Evolutionary conservation across 1,140 invertebrate species (phyloP).

Genomic region (Aphis gossypii): DNA sequence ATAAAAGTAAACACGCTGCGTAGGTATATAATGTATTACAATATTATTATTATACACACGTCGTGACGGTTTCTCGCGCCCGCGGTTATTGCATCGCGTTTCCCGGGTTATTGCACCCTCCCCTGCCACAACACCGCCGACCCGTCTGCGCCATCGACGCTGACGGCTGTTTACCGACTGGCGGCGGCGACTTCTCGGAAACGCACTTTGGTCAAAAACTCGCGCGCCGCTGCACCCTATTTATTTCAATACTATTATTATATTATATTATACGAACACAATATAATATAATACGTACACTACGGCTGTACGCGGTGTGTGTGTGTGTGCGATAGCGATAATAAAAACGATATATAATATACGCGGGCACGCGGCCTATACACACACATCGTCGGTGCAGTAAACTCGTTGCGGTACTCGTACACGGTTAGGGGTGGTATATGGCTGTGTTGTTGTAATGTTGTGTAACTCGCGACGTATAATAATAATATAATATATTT

Average conservation of each 20-base stretch:
- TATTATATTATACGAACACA: background rate
- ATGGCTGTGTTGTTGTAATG: background rate
- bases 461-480: background rate
- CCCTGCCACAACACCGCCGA: background rate
- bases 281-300: background rate
- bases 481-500: slow-evolving; percentile 17
- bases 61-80: background rate
- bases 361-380: background rate
- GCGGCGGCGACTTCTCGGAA: background rate
- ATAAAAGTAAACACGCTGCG: background rate
- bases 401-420: background rate
- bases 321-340: background rate
- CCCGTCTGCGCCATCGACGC: background rate
- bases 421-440: background rate
- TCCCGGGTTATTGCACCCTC: background rate
- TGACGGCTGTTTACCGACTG: background rate
- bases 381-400: background rate
- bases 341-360: slow-evolving; percentile 7
- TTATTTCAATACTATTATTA: background rate
- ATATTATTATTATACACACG: background rate
- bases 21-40: background rate
- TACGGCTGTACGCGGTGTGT: background rate
- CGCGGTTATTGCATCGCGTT: slow-evolving; percentile 3
- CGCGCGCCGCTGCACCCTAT: background rate
- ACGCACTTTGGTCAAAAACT: slow-evolving; percentile 3